phyloP scores from a whole-genome alignment of 2,888 invertebrate genomes.

The Aspidiotus rigidus region DNA sequence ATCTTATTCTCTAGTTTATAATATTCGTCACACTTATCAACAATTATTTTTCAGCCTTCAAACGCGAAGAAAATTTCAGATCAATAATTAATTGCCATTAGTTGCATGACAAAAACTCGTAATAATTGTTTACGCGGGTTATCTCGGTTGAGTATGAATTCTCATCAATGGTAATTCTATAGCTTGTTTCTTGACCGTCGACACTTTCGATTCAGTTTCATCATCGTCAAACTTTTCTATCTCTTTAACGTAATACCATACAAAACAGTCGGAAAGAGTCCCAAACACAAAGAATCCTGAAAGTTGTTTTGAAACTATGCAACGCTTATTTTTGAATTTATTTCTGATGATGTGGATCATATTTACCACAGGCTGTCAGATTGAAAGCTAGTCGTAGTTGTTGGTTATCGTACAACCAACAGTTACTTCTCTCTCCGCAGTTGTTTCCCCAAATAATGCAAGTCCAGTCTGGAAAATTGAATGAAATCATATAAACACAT shows the following conservation, averaged over 20 bases:
- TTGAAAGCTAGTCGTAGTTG: conserved; percentile 42
- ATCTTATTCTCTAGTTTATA: too few species aligned
- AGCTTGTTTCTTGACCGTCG: neutral
- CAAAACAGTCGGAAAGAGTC: conserved; percentile 41
- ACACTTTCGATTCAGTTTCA: conserved; percentile 6
- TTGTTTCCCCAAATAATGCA: conserved; percentile 45
- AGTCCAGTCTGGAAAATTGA: conserved; percentile 42
- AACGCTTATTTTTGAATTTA: neutral
- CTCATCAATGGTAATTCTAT: conserved; percentile 1
- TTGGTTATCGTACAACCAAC: conserved; percentile 45
- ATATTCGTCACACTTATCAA: too few species aligned
- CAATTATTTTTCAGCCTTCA: too few species aligned
- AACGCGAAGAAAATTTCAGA: too few species aligned
- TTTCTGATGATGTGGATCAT: neutral
- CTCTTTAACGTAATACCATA: conserved; percentile 41
- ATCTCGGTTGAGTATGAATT: neutral
- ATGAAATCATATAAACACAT: neutral
- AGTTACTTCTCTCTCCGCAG: conserved; percentile 44
- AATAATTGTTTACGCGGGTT: too few species aligned
- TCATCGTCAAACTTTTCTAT: conserved; percentile 41
- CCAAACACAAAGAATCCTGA: conserved; percentile 41
- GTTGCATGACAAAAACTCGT: too few species aligned
- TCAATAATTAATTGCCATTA: too few species aligned
- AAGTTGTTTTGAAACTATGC: conserved; percentile 6
- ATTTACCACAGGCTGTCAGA: conserved; percentile 40